Percentiles rank a stretch among this genome's conserved stretches.
These are phyloP conservation scores for Catostomus latipinnis DNA, from an alignment of 2,797 vertebrate species.

Conservation along the genomic window DNA sequence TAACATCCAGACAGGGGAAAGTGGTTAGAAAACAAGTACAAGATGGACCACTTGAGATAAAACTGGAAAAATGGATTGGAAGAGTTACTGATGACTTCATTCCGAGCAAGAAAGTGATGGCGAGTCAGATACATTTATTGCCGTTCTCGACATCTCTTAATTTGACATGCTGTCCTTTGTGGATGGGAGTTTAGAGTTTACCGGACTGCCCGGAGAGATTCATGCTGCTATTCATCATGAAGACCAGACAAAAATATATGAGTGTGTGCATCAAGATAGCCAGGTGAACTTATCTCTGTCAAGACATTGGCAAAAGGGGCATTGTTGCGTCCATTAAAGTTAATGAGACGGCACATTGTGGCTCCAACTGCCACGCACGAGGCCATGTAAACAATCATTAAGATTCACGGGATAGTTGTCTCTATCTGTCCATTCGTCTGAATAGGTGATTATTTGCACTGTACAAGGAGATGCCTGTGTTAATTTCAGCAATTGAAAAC, in stretches of 20 bases:
- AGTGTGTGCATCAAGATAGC: slow-evolving; percentile 13
- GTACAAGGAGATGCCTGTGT: no score
- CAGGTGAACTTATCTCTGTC: slow-evolving; percentile 6
- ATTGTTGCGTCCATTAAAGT: slow-evolving; percentile 7
- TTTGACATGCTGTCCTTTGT: slow-evolving; percentile 55
- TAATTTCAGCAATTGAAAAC: background rate
- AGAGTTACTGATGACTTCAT: slow-evolving; percentile 46
- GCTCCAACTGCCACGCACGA: background rate
- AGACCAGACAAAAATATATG: slow-evolving; percentile 28
- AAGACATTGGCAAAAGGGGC: background rate
- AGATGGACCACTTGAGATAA: background rate
- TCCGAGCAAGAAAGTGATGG: slow-evolving; percentile 17
- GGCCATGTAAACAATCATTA: slow-evolving; percentile 24
- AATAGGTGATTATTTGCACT: background rate
- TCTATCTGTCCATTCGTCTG: slow-evolving; percentile 11
- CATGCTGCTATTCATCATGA: slow-evolving; percentile 47
- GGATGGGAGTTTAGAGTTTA: slow-evolving; percentile 48
- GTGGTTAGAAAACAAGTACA: background rate
- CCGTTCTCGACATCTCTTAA: slow-evolving; percentile 48
- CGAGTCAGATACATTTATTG: slow-evolving; percentile 38
- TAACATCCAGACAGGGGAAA: slow-evolving; percentile 8
- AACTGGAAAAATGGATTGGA: slow-evolving; percentile 14
- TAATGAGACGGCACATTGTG: slow-evolving; percentile 31
- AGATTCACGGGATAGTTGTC: slow-evolving; percentile 40
- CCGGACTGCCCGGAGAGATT: slow-evolving; percentile 46